phyloP scores from a whole-genome alignment of 2,113 vertebrate genomes.

The Oreocharis arfaki region DNA sequence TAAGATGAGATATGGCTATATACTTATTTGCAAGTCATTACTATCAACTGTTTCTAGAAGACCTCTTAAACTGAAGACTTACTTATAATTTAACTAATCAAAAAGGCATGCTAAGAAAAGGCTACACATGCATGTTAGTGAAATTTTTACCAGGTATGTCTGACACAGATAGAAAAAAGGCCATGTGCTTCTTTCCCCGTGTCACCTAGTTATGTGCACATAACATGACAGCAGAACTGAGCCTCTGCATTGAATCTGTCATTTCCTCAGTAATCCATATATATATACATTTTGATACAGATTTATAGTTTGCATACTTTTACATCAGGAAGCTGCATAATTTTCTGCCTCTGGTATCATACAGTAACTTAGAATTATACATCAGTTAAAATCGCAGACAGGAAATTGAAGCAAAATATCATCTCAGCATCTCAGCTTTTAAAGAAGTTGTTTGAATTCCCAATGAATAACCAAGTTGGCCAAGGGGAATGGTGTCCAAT shows the following conservation, averaged over 20 bases:
- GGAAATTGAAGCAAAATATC: background rate
- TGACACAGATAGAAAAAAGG: background rate
- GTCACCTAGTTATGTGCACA: background rate
- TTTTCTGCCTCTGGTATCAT: background rate
- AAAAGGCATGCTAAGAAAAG: background rate
- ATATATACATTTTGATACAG: background rate
- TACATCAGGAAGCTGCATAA: background rate
- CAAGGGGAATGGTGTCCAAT: background rate
- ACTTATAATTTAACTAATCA: background rate
- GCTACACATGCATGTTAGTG: background rate
- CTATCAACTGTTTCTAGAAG: background rate
- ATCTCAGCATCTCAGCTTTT: background rate
- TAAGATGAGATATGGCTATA: background rate
- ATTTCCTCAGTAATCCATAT: background rate
- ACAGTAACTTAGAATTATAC: background rate
- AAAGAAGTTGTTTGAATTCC: background rate
- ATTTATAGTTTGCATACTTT: background rate
- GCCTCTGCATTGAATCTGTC: background rate
- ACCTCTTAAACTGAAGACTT: background rate
- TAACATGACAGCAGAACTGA: background rate
- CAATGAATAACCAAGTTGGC: background rate
- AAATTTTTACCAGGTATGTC: background rate
- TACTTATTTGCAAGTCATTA: background rate
- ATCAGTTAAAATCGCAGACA: background rate
- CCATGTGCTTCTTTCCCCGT: background rate